Base-by-base conservation (phyloP, 2,888 invertebrate genomes). In the Campopleginae sp. region DNA sequence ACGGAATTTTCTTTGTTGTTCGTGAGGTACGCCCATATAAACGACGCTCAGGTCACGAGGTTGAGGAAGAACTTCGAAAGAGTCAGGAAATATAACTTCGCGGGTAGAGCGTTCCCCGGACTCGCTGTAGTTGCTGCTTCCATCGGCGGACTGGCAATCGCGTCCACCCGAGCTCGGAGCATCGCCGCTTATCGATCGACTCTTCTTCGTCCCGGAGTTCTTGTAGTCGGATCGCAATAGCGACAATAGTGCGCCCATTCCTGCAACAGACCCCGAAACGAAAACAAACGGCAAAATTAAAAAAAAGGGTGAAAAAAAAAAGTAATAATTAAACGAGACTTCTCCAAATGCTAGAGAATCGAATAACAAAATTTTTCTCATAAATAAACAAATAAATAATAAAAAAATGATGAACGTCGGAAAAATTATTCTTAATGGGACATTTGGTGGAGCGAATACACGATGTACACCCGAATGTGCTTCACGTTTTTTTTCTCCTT, bases 1-100 rank as follows among this genome's bases (percentile, higher is more conserved):
- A 71, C 97, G 96, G 94, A 97, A 97, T 91, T 96, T 96, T 4
- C 95, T 94, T 88, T 94, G 94, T 44, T 95, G 94, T 90, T 95
- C 95, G 91, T 95, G 91, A 68, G 95, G 93, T 63, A 95, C 94
- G 42, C 93, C 94, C 90, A 95, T 94, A 89, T 94, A 94, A 63
- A 94, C 93, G 82, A 91, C 90, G 87, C 93, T 94, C 33, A 93
- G 88, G 78, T 94, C 94, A 8, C 91, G 89, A 0, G 92, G 92
- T 81, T 93, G 93, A 14, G 93, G 95, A 91, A 89, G 92, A 8
- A 93, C 93, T 86, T 93, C 93, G 87, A 93, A 93, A 46, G 94
- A 93, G 68, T 93, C 94, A n/a, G 93, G 93, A 72, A 93, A 93
- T 14, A 93, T 90, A 68, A 94, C 92, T 76, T 92, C 93, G 44